phyloP scores from a whole-genome alignment of 2,113 vertebrate genomes.

The Carlito syrichta region DNA sequence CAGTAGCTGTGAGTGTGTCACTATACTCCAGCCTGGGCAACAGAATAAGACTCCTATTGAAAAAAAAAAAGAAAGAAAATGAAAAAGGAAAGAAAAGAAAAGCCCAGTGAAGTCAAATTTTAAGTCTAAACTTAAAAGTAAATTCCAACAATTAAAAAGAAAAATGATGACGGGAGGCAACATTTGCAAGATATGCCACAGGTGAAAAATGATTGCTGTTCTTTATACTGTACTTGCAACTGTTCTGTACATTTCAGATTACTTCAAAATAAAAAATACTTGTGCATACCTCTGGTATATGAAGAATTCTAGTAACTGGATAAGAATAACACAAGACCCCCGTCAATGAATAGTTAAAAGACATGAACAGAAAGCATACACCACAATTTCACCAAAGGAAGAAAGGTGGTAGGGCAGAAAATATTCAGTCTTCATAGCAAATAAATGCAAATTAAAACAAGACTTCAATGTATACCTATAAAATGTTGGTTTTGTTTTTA shows the following conservation, averaged over 20 bases:
- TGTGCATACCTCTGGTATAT: background rate
- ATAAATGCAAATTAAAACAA: background rate
- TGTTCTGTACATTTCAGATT: background rate
- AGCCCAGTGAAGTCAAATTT: background rate
- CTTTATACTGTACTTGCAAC: background rate
- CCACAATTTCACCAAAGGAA: background rate
- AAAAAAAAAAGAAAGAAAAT: too few relatives aligned
- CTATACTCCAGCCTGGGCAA: too few relatives aligned
- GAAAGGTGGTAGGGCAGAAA: background rate
- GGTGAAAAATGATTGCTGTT: background rate
- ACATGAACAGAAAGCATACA: background rate
- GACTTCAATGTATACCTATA: background rate
- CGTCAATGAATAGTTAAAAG: background rate
- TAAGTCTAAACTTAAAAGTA: constrained; percentile 7
- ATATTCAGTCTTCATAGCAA: background rate
- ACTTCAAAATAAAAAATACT: constrained; percentile 5
- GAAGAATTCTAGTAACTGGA: background rate
- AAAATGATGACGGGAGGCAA: background rate
- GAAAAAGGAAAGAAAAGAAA: too few relatives aligned
- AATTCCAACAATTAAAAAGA: background rate
- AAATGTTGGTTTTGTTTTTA: constrained; percentile 27
- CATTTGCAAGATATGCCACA: background rate
- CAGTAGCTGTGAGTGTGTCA: too few relatives aligned
- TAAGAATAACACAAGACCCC: background rate
- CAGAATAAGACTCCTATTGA: too few relatives aligned